These are phyloP conservation scores for Sparus aurata DNA, from an alignment of 2,797 vertebrate genomes.

Conservation along the genomic window DNA sequence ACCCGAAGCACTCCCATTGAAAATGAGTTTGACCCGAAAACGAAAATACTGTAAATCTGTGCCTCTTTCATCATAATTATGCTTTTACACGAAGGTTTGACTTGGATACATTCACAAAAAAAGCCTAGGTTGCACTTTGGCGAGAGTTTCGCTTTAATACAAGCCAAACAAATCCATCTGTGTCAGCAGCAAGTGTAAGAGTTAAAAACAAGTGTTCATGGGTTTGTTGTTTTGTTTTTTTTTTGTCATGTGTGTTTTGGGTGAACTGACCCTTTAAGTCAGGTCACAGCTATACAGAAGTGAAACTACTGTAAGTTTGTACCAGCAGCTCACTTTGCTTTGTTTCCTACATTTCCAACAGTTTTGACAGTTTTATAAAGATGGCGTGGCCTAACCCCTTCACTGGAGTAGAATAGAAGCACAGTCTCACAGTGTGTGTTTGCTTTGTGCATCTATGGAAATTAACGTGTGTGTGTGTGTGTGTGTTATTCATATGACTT, in stretches of 20 bases:
- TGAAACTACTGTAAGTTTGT: neutral
- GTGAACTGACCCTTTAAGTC: neutral
- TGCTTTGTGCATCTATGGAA: constrained; percentile 13
- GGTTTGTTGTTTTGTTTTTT: too few species aligned
- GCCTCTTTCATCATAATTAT: too few species aligned
- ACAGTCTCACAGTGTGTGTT: constrained; percentile 4
- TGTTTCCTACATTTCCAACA: neutral
- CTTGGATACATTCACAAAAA: too few species aligned
- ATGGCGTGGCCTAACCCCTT: constrained; percentile 9
- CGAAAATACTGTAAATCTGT: too few species aligned
- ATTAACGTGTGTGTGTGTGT: neutral
- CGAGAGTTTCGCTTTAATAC: neutral
- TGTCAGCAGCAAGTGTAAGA: neutral
- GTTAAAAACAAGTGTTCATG: neutral
- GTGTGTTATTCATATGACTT: constrained; percentile 25
- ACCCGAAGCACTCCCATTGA: too few species aligned
- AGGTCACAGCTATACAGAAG: neutral
- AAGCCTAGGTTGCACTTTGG: too few species aligned
- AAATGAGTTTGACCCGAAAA: too few species aligned
- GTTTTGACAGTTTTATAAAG: neutral
- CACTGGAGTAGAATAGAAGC: neutral
- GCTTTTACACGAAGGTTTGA: too few species aligned
- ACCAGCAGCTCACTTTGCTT: neutral
- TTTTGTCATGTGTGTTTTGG: neutral
- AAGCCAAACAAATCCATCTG: neutral